These are phyloP conservation scores for Aratinga solstitialis DNA, from an alignment of 2,797 vertebrate genomes.

Conservation along the genomic window DNA sequence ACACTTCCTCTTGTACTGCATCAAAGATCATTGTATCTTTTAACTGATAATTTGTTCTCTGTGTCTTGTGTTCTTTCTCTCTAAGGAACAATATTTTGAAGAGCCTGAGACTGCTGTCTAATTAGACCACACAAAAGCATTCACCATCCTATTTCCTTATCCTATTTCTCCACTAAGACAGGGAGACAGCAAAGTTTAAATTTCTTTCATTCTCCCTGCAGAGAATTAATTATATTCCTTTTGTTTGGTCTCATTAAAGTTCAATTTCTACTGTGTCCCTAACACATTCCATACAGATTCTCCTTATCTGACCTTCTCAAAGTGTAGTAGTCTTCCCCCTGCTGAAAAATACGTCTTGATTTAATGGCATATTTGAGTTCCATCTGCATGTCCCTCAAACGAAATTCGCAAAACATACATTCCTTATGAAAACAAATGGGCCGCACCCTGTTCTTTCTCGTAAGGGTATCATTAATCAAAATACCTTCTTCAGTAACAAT, in stretches of 20 bases:
- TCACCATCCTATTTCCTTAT: background rate
- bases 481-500: background rate
- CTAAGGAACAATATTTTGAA: background rate
- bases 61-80: background rate
- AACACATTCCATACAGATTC: background rate
- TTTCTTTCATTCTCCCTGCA: background rate
- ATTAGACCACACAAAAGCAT: conserved; percentile 22
- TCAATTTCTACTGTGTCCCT: background rate
- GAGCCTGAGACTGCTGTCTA: background rate
- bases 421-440: background rate
- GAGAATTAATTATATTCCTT: background rate
- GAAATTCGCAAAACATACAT: background rate
- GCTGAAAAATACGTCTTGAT: background rate
- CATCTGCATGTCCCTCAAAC: background rate
- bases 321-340: background rate
- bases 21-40: background rate
- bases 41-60: background rate
- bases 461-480: background rate
- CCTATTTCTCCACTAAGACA: background rate
- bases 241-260: background rate
- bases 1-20: background rate
- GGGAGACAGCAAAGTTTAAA: background rate
- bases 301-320: background rate
- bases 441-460: background rate
- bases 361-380: background rate